Evolutionary conservation across 2,113 vertebrate species (phyloP).

Genomic region (Nyctibius bracteatus): DNA sequence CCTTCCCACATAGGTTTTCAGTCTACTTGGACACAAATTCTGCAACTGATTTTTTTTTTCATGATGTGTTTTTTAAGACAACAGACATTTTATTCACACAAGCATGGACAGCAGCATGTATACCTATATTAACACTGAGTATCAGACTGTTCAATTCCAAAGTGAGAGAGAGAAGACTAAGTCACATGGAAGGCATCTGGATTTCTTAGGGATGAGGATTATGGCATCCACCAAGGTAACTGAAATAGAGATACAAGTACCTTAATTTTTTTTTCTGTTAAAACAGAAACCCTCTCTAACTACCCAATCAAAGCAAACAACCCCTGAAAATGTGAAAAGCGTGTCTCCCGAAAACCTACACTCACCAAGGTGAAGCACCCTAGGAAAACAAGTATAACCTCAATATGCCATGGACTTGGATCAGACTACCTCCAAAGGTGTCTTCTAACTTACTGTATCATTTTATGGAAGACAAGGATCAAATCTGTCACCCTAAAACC

Average conservation of each 20-base stretch:
- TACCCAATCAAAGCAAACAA: not conserved
- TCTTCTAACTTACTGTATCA: not conserved
- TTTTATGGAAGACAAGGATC: not conserved
- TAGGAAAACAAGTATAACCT: not conserved
- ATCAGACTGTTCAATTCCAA: not conserved
- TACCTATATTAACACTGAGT: not conserved
- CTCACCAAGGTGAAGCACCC: not conserved
- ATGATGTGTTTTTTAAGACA: not conserved
- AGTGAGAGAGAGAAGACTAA: not conserved
- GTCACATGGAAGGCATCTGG: not conserved
- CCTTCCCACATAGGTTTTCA: not conserved
- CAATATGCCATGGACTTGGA: not conserved
- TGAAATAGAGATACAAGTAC: not conserved
- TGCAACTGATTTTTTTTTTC: not conserved
- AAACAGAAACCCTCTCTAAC: not conserved
- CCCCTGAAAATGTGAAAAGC: not conserved
- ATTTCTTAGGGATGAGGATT: not conserved
- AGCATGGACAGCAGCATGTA: not conserved
- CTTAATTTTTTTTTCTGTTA: not conserved
- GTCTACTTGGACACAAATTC: not conserved
- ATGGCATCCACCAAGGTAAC: not conserved
- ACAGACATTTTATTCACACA: not conserved
- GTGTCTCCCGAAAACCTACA: fast-evolving
- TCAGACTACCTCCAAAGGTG: not conserved
- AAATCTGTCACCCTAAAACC: not conserved